Percentiles rank a stretch among this genome's conserved stretches.
These are phyloP conservation scores for Linnaemya tessellans DNA, from an alignment of 2,888 invertebrate species.

Conservation along the genomic window DNA sequence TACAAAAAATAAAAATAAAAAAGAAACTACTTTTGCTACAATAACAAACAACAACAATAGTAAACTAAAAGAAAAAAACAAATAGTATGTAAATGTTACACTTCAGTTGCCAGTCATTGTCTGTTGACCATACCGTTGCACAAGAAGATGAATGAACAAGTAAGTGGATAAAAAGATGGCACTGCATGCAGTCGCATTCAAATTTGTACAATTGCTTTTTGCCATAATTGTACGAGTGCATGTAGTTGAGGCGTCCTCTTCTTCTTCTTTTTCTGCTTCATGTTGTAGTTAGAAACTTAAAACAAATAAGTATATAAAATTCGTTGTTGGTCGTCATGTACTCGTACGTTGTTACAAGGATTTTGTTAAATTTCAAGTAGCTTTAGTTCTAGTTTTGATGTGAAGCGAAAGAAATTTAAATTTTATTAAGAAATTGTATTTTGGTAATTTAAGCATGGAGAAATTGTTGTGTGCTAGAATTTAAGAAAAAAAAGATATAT, in stretches of 20 bases:
- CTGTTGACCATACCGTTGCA: slow-evolving; percentile 64
- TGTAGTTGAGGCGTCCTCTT: slow-evolving; percentile 17
- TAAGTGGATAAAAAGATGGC: slow-evolving; percentile 36
- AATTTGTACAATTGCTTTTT: slow-evolving; percentile 6
- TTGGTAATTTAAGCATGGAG: neutral
- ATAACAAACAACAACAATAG: slow-evolving; percentile 16
- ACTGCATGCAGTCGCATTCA: slow-evolving; percentile 24
- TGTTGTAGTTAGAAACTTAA: slow-evolving; percentile 2
- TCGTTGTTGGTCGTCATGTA: slow-evolving; percentile 4
- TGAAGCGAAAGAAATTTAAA: slow-evolving; percentile 2
- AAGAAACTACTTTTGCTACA: slow-evolving; percentile 28
- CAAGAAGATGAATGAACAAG: slow-evolving; percentile 28
- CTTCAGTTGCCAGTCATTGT: slow-evolving; percentile 68
- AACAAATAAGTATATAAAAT: slow-evolving; percentile 24
- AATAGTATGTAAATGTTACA: slow-evolving; percentile 68
- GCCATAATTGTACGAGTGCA: neutral
- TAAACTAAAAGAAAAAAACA: neutral
- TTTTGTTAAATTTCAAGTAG: slow-evolving; percentile 32
- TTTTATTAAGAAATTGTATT: neutral
- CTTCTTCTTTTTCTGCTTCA: too few relatives aligned
- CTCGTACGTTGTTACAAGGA: neutral
- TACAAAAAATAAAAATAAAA: neutral
- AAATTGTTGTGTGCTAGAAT: too few relatives aligned
- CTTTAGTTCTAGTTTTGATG: slow-evolving; percentile 2
- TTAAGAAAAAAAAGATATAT: too few relatives aligned